phyloP scores from a whole-genome alignment of 2,113 vertebrate species.

The Sterna hirundo region DNA sequence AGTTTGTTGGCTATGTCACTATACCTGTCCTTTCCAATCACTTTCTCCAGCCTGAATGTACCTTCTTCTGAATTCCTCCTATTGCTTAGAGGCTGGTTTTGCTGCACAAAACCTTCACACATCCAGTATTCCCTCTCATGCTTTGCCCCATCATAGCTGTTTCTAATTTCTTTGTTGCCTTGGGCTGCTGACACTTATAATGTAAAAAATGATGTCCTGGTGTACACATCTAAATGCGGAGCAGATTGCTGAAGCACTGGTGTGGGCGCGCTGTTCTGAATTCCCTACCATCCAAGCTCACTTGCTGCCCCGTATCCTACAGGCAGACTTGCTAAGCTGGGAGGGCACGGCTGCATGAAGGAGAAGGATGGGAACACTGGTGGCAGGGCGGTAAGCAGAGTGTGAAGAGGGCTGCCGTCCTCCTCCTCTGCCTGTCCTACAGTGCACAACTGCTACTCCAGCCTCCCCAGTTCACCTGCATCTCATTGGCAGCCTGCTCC shows the following conservation, averaged over 20 bases:
- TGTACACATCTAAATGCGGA: not conserved
- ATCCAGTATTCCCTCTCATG: not conserved
- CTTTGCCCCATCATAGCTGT: not conserved
- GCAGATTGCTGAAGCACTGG: not conserved
- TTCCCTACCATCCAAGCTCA: not conserved
- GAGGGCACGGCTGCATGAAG: not conserved
- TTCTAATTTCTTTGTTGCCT: not conserved
- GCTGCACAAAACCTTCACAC: not conserved
- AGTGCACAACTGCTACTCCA: not conserved
- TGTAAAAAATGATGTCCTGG: not conserved
- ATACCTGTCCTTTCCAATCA: not conserved
- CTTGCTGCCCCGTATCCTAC: fast-evolving
- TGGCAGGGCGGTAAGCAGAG: not conserved
- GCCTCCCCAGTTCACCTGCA: not conserved
- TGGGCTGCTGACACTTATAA: not conserved
- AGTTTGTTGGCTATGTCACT: not conserved
- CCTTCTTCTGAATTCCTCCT: not conserved
- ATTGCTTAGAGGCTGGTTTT: not conserved
- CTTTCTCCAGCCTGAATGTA: not conserved
- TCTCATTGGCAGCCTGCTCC: not conserved
- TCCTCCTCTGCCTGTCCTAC: not conserved
- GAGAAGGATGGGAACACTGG: not conserved
- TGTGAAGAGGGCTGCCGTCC: not conserved
- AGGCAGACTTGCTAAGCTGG: fast-evolving
- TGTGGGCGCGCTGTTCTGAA: not conserved